Conservation (phyloP, 2,113 vertebrate genomes). For the Cephalopholis sonnerati region DNA sequence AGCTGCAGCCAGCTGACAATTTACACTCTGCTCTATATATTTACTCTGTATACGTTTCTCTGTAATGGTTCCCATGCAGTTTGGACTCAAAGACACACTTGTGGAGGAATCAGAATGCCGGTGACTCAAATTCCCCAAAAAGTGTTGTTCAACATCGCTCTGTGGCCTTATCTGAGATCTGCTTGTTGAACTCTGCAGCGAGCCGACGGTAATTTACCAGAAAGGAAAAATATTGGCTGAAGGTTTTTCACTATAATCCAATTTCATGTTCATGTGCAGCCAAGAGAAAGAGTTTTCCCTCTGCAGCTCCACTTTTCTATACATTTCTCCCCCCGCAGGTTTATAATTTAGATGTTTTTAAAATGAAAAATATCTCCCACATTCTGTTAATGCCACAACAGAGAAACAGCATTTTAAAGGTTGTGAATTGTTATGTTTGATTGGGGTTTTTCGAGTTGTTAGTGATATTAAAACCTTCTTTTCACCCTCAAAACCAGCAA, state of each 20-base stretch:
- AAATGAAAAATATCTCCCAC: not conserved
- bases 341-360: not conserved
- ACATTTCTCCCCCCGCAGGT: not conserved
- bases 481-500: too few species aligned
- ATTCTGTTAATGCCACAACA: not conserved
- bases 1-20: slow-evolving; percentile 58
- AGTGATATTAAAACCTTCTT: too few species aligned
- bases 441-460: too few species aligned
- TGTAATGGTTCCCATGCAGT: slow-evolving; percentile 75
- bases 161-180: slow-evolving; percentile 71
- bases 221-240: slow-evolving; percentile 66
- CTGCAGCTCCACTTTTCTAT: slow-evolving; percentile 14
- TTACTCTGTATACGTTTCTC: slow-evolving; percentile 70
- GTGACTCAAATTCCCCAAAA: slow-evolving; percentile 43
- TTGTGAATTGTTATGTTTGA: too few species aligned
- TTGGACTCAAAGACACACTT: slow-evolving; percentile 67
- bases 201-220: slow-evolving; percentile 63
- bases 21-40: slow-evolving; percentile 58
- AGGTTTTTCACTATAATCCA: slow-evolving; percentile 66
- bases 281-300: slow-evolving; percentile 51
- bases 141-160: slow-evolving; percentile 50
- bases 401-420: not conserved
- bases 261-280: slow-evolving; percentile 62
- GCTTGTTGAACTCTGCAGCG: slow-evolving; percentile 49
- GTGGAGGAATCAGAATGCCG: slow-evolving; percentile 40